Evolutionary conservation across 2,113 vertebrate genomes (phyloP).

Genomic region (Camelus bactrianus): DNA sequence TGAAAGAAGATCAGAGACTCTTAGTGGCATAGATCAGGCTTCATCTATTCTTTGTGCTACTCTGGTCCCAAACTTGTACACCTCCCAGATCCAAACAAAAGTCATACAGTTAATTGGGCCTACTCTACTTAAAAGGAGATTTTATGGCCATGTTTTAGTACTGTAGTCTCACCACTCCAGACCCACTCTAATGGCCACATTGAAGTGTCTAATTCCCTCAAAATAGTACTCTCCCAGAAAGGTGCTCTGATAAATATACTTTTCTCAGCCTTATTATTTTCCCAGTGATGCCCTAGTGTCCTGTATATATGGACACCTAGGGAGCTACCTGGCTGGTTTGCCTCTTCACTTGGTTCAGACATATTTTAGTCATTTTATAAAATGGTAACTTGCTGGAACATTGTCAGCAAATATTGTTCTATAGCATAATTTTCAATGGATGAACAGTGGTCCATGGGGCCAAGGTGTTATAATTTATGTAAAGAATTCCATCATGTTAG

Average conservation of each 20-base stretch:
- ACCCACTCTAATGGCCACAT: background rate
- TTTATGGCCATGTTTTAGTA: background rate
- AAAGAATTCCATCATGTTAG: background rate
- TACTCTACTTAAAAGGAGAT: background rate
- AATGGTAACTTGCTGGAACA: background rate
- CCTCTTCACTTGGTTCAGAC: background rate
- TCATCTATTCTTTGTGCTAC: background rate
- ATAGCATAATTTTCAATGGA: background rate
- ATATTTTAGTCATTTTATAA: background rate
- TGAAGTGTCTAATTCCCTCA: background rate
- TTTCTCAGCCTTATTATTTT: background rate
- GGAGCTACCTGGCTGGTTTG: background rate
- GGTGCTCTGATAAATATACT: background rate
- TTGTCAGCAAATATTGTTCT: background rate
- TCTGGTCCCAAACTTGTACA: background rate
- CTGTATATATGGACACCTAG: background rate
- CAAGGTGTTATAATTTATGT: background rate
- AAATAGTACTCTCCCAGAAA: background rate
- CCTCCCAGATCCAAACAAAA: background rate
- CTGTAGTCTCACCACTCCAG: background rate
- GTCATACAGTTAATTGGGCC: background rate
- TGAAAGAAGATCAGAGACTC: background rate
- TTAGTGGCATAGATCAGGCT: background rate
- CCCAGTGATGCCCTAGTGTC: background rate
- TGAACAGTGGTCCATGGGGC: background rate